Percentiles rank a stretch among this genome's conserved stretches.
phyloP scores from a whole-genome alignment of 2,113 vertebrate species.

The Barbus barbus region DNA sequence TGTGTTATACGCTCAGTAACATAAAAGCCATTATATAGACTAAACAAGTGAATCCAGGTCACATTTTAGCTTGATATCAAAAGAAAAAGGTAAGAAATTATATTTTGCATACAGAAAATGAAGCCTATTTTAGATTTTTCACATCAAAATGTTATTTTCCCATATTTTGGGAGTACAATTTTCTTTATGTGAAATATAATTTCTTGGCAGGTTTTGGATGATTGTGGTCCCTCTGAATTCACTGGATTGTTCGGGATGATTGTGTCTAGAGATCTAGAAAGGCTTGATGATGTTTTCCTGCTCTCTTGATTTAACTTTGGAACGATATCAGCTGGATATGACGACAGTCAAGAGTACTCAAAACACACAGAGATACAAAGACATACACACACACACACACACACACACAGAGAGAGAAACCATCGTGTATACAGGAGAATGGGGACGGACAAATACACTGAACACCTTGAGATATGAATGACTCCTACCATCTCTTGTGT shows the following conservation, averaged over 20 bases:
- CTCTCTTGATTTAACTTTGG: constrained; percentile 28
- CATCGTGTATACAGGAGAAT: not conserved
- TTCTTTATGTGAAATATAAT: not conserved
- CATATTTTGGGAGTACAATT: too few species aligned
- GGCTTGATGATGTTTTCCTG: not conserved
- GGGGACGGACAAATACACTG: not conserved
- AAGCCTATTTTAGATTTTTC: not conserved
- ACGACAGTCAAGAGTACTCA: constrained; percentile 23
- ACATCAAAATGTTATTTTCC: not conserved
- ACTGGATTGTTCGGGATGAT: constrained; percentile 4
- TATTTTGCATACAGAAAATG: not conserved
- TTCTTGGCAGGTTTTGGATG: not conserved
- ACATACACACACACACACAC: constrained; percentile 34
- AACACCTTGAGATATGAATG: constrained; percentile 32
- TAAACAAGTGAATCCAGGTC: not conserved
- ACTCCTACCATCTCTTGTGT: not conserved
- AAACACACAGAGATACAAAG: constrained; percentile 42
- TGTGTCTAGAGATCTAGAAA: not conserved
- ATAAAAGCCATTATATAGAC: not conserved
- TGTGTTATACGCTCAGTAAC: not conserved
- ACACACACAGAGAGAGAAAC: constrained; percentile 35
- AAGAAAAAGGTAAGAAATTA: not conserved
- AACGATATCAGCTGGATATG: constrained; percentile 28
- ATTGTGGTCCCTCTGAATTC: not conserved
- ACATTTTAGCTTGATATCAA: not conserved